These are phyloP conservation scores for Oligia strigilis DNA, from an alignment of 2,888 invertebrate genomes.

Conservation along the genomic window DNA sequence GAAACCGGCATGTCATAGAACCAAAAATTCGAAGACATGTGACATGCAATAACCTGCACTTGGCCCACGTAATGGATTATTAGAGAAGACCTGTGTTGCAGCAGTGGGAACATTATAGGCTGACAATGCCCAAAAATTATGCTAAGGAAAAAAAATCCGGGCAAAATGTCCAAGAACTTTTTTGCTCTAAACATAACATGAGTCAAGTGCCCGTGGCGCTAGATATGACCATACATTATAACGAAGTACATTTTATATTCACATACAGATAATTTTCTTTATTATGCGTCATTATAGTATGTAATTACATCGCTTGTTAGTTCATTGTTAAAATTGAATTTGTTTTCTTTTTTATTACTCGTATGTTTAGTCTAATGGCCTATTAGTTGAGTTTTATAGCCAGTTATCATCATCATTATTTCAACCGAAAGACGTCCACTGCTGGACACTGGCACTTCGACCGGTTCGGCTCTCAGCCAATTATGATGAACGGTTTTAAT, in stretches of 20 bases:
- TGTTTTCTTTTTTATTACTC: constrained; percentile 52
- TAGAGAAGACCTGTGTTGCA: background rate
- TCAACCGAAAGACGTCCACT: background rate
- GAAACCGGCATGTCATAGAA: background rate
- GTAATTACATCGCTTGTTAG: constrained; percentile 56
- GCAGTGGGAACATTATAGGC: background rate
- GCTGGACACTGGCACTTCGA: background rate
- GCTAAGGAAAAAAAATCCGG: background rate
- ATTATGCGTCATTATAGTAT: constrained; percentile 56
- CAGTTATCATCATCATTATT: background rate
- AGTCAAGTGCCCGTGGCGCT: background rate
- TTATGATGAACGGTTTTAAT: background rate
- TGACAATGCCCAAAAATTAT: background rate
- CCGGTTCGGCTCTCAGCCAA: background rate
- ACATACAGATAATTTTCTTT: constrained; percentile 47
- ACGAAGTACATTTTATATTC: constrained; percentile 33
- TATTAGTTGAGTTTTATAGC: constrained; percentile 37
- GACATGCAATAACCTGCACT: background rate
- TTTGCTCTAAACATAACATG: background rate
- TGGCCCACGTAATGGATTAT: too few species aligned
- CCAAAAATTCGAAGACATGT: background rate
- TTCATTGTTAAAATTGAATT: constrained; percentile 62
- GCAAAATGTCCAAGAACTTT: background rate
- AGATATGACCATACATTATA: constrained; percentile 16
- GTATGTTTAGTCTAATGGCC: constrained; percentile 37